Conservation (phyloP, 1,140 invertebrate genomes). For the Drosophila micromelanica region DNA sequence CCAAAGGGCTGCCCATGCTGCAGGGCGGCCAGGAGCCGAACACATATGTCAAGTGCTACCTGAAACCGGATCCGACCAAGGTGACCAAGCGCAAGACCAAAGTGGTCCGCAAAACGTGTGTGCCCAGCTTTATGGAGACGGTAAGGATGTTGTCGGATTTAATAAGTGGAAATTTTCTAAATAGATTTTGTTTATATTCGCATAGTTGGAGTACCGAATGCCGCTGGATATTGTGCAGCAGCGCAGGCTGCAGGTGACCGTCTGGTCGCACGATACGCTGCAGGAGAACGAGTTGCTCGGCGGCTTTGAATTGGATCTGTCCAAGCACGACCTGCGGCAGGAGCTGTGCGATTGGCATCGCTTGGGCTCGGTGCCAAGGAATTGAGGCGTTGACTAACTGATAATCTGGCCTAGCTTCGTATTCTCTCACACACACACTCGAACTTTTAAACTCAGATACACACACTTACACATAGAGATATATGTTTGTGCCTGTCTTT, state of each 20-base stretch:
- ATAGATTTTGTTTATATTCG: constrained; percentile 43
- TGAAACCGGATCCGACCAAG: constrained; percentile 94
- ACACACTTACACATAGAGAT: constrained; percentile 4
- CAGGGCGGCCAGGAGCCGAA: constrained; percentile 91
- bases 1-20: constrained; percentile 90
- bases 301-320: constrained; percentile 91
- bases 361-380: constrained; percentile 86
- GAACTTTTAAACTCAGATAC: neutral
- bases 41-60: constrained; percentile 96
- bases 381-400: constrained; percentile 42
- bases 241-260: constrained; percentile 93
- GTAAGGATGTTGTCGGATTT: constrained; percentile 85
- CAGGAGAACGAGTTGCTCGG: constrained; percentile 98
- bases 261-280: constrained; percentile 97
- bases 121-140: constrained; percentile 99
- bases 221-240: constrained; percentile 91
- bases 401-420: constrained; percentile 49
- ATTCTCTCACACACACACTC: neutral
- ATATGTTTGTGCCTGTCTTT: constrained; percentile 69
- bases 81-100: constrained; percentile 98
- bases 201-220: constrained; percentile 94
- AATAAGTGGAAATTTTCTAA: neutral
- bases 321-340: constrained; percentile 89
- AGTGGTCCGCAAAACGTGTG: constrained; percentile 94
- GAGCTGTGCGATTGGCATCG: constrained; percentile 93